Evolutionary conservation across 2,888 invertebrate species (phyloP), one percentile per base, ranked within the genome.

Genomic region (Alitta virens): DNA sequence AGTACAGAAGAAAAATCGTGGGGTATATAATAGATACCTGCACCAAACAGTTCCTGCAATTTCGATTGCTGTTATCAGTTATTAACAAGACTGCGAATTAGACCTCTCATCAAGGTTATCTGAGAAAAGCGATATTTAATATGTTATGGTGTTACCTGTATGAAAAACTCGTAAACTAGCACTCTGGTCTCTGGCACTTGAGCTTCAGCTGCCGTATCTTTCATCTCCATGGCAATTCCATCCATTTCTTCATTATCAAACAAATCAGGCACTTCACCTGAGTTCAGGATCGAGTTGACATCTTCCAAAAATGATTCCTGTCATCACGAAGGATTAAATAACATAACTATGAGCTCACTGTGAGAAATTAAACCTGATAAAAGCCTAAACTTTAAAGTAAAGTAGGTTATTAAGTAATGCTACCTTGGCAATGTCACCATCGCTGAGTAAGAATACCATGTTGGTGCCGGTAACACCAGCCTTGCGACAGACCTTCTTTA

Each of bases 191-290:
- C 81, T 0, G 76, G 74, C n/a, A 82, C 71, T 46, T 77, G 76
- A 0, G 76, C 75, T 27, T 75, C 71, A 1, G 73, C 69, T 5
- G 81, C 80, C 3, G 75, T 74, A n/a, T 71, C 69, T 65, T 81
- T 80, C 18, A 82, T 68, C 5, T 82, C 80, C 77, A 82, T 78
- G 2, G 74, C 71, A 33, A 82, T 78, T 21, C 75, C 76, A 63
- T 82, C 81, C 24, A 78, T 68, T 63, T 82, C 82, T 61, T 82
- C 82, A 49, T 74, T 74, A 68, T 82, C 81, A 73, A 81, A 82
- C 46, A 82, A 71, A 64, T 81, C 81, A 1, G 81, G 80, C 2
- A 82, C 80, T 57, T 81, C 80, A 5, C 82, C 82, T 23, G 80
- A 80, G 68, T 80, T 82, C 51, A 82, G 71, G 60, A 82, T 77